Percentiles rank a stretch among this genome's conserved stretches.
phyloP scores from a whole-genome alignment of 2,797 vertebrate genomes.

The Macrochelys suwanniensis region DNA sequence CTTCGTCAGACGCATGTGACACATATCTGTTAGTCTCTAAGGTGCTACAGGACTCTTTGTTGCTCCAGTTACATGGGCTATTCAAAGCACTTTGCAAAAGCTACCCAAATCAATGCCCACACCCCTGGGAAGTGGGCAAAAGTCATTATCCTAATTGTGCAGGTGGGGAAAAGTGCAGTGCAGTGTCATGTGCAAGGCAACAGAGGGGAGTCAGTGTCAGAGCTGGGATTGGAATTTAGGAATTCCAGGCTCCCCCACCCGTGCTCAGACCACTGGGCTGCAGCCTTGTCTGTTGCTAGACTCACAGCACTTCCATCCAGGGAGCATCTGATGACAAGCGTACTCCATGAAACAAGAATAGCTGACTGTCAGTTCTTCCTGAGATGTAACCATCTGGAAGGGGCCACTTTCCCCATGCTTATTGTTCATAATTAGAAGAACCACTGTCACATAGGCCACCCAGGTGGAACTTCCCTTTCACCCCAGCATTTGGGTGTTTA shows the following conservation, averaged over 20 bases:
- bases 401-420: accelerated
- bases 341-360: not conserved
- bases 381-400: not conserved
- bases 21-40: too few species aligned
- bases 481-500: constrained; percentile 59
- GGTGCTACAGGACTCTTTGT: too few species aligned
- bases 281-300: not conserved
- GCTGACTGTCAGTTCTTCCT: not conserved
- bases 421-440: accelerated
- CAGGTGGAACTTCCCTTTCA: constrained; percentile 65
- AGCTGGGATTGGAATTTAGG: not conserved
- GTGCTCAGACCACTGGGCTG: not conserved
- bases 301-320: not conserved
- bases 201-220: accelerated
- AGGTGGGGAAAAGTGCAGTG: not conserved
- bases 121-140: not conserved
- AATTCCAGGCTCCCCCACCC: not conserved
- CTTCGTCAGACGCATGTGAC: too few species aligned
- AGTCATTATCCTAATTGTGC: not conserved
- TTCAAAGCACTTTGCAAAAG: not conserved
- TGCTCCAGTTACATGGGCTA: not conserved
- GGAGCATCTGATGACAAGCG: not conserved
- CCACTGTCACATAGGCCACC: constrained; percentile 62
- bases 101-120: not conserved
- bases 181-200: not conserved